Base-by-base conservation (phyloP, 2,113 vertebrate genomes). In the Euleptes europaea region DNA sequence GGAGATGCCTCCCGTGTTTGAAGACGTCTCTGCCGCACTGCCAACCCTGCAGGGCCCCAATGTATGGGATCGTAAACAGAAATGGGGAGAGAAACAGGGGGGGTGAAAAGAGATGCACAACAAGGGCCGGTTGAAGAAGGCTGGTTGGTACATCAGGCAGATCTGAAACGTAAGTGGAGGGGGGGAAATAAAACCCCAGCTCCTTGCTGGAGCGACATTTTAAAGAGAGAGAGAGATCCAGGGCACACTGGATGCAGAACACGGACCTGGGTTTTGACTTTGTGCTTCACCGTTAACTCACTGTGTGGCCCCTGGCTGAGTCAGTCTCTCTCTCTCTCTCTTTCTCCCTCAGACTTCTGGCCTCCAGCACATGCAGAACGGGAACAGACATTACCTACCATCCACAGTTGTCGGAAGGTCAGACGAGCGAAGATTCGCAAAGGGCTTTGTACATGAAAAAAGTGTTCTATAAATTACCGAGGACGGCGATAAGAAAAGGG, bases 1-100 rank as follows among this genome's bases (percentile, higher is more conserved):
- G 78, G 82, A 91, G 92, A 84, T 89, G 84, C 88, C 82, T 90
- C 17, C 82, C n/a, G n/a, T n/a, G n/a, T n/a, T n/a, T n/a, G n/a
- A n/a, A n/a, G n/a, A n/a, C n/a, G n/a, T 84, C 81, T 75, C 80
- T 80, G 84, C 71, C 83, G 19, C 69, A 71, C 71, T 85, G 80
- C 67, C 49, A 33, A n/a, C 31, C 40, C 57, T 0, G 0, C 79
- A 81, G 63, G 66, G 77, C 76, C 84, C 47, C 66, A 44, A 35
- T 83, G 80, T 66, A 78, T 82, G 85, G 80, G 85, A 79, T 70
- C 54, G 4, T 66, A 84, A 75, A 35, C 86, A 75, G 49, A 23
- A 78, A 86, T 84, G 21, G 42, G 28, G 49, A 14, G 66, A 71
- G 40, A 33, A 4, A 72, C 75, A 40, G 26, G 82, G 74, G 51